Conservation (phyloP, 2,113 vertebrate species). For the Caracal caracal region DNA sequence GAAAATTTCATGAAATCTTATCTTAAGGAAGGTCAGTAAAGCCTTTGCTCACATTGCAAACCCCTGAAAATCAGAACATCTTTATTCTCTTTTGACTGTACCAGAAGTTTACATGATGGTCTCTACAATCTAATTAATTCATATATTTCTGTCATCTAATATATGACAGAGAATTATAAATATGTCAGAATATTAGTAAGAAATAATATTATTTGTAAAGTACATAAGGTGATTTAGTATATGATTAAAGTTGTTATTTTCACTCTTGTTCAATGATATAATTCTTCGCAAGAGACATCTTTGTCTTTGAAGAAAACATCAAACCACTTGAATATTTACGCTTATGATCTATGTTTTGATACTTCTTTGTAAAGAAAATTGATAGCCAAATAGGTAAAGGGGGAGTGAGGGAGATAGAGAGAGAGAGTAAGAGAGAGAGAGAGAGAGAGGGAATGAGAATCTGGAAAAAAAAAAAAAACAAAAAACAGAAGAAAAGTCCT, state of each 20-base stretch:
- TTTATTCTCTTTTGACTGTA: neutral
- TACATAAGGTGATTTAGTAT: neutral
- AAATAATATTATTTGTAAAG: constrained; percentile 13
- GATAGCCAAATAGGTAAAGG: neutral
- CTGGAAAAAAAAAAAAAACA: neutral
- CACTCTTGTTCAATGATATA: neutral
- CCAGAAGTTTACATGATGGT: neutral
- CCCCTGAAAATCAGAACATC: neutral
- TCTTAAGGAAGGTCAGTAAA: neutral
- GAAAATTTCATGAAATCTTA: constrained; percentile 24
- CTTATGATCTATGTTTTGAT: neutral
- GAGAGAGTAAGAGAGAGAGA: neutral
- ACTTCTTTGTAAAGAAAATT: neutral
- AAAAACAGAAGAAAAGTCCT: neutral
- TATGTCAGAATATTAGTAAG: neutral
- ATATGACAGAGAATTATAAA: neutral
- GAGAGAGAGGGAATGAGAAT: neutral
- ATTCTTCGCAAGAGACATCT: neutral
- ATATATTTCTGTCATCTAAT: neutral
- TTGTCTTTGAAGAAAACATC: constrained; percentile 31
- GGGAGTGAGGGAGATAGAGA: too few relatives aligned
- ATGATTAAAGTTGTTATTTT: constrained; percentile 11
- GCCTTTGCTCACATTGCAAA: neutral
- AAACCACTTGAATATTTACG: neutral
- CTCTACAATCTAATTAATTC: neutral